phyloP scores from a whole-genome alignment of 2,113 vertebrate species.

The Anhinga anhinga region DNA sequence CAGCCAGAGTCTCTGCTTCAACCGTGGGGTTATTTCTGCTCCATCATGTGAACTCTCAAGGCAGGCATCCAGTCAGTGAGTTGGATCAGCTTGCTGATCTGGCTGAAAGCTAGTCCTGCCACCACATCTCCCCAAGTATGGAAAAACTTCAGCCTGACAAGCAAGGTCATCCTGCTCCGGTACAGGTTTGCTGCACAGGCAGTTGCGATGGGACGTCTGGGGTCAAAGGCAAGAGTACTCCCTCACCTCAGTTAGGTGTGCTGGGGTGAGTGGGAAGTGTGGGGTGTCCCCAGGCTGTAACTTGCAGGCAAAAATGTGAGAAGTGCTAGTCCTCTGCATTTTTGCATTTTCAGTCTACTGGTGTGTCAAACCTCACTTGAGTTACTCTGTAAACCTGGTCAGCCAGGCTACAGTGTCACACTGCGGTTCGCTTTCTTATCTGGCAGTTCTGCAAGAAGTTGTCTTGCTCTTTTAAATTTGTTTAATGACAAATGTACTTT shows the following conservation, averaged over 20 bases:
- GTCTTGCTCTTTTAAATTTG: background rate
- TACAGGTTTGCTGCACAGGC: background rate
- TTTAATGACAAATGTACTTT: background rate
- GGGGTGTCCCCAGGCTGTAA: background rate
- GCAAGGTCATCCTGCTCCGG: background rate
- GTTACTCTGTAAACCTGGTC: background rate
- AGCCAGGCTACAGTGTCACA: background rate
- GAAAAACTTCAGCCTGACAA: background rate
- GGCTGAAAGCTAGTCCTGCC: background rate
- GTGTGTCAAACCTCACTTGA: background rate
- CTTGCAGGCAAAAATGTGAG: background rate
- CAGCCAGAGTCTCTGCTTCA: background rate
- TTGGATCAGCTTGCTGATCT: background rate
- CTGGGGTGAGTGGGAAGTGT: background rate
- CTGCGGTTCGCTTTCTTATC: accelerated
- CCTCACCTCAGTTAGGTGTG: background rate
- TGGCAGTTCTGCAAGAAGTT: background rate
- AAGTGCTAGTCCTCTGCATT: background rate
- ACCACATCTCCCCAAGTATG: accelerated
- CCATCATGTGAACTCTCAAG: accelerated
- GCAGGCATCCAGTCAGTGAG: background rate
- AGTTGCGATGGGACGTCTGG: accelerated
- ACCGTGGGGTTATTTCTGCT: background rate
- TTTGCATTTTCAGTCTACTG: background rate
- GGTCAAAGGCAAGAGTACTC: background rate